phyloP scores from a whole-genome alignment of 2,888 invertebrate genomes.

The Aphodius sticticus region DNA sequence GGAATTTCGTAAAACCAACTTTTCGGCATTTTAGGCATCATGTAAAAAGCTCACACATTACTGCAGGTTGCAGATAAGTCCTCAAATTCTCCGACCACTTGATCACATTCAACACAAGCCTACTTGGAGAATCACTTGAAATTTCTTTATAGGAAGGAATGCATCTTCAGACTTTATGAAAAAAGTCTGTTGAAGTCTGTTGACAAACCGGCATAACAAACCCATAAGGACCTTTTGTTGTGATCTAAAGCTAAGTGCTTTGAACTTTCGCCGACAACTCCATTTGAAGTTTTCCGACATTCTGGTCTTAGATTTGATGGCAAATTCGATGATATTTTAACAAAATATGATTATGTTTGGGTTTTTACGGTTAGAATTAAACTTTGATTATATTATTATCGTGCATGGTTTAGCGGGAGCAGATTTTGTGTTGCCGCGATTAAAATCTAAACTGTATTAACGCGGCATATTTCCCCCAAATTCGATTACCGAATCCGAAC shows the following conservation, averaged over 20 bases:
- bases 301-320: background rate
- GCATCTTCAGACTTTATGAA: background rate
- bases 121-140: background rate
- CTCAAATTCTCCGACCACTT: background rate
- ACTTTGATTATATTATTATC: background rate
- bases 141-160: background rate
- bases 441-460: constrained; percentile 4
- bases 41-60: no score
- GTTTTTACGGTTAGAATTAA: background rate
- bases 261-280: background rate
- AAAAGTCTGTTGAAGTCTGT: background rate
- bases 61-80: background rate
- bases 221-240: background rate
- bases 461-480: constrained; percentile 21
- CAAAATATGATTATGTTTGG: background rate
- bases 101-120: background rate
- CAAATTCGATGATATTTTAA: background rate
- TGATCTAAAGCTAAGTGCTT: background rate
- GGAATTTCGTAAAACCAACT: no score
- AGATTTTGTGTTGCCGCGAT: background rate
- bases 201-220: background rate
- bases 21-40: no score
- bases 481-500: constrained; percentile 19
- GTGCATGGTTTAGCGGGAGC: background rate
- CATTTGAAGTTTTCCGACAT: background rate